Base-by-base conservation (phyloP, 2,113 vertebrate species). In the Nipponia nippon region DNA sequence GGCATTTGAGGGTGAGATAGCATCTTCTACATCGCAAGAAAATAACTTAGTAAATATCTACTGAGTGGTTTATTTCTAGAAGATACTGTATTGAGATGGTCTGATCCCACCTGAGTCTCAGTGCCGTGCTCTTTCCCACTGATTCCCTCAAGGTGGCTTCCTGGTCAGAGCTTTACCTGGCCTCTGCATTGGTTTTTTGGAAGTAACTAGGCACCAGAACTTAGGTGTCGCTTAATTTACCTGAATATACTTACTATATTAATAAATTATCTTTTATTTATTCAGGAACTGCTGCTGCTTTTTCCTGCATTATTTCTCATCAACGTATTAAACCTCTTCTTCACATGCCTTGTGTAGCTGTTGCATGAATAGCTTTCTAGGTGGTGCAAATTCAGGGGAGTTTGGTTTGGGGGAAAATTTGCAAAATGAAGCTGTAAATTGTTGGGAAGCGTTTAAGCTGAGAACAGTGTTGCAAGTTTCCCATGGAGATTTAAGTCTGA, bases 401-500 rank as follows among this genome's bases (percentile, higher is more conserved):
- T 34, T 63, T 92, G 53, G 32, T 70, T 73, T 47, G 59, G 46
- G 72, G 61, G 61, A 44, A 50, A 58, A 71, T 89, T 93, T 86
- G 80, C 55, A 82, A 91, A 94, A 88, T 81, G 58, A 95, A 92
- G 38, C 80, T 78, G 59, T 81, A 91, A 83, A 66, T 92, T 81
- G 32, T 38, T 87, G 77, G 42, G 52, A 84, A 91, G 73, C 14
- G 1, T 72, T 96, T 92, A 78, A 93, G 71, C 65, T 62, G 50
- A 89, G 77, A 92, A 34, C 19, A 63, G 29, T 42, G 38, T 71
- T 83, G 38, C 75, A 40, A 65, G 44, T 72, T 90, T 76, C 61
- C 95, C n/a, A 3, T 46, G 47, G 87, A 91, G 69, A 58, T 79
- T 91, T 89, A 55, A 75, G 69, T 81, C 80, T 89, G 91, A 94